Base-by-base conservation (phyloP, 2,797 vertebrate species). In the Sebastes taczanowskii region DNA sequence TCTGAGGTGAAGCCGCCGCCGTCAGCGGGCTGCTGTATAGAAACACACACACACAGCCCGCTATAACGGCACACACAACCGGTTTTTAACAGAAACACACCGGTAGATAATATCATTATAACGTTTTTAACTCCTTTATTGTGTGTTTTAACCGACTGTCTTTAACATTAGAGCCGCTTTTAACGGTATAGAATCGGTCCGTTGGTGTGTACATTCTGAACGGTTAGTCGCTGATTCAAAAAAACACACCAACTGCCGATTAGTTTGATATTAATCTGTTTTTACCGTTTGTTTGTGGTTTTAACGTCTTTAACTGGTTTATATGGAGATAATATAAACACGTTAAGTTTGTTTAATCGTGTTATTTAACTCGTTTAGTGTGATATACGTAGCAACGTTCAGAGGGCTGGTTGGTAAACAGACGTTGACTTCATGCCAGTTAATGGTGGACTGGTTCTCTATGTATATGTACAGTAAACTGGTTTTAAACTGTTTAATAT, bases 1-100 rank as follows among this genome's bases (percentile, higher is more conserved):
- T 89, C 88, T 89, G 90, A 94, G 93, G 93, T 94, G 90, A 93
- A 75, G 85, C 86, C 77, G 63, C 87, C 80, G 84, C 88, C 80
- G 84, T 73, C 83, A 80, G 88, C 85, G 72, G 74, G 74, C 66
- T 68, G 46, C 66, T 70, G 46, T 4, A 18, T 9, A 0, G 64
- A 65, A 71, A 74, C 86, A 35, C 27, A 13, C 61, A 1, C 13
- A 14, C 35, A 38, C 35, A 38, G 13, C 35, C 35, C 6, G 35
- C 35, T 14, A 14, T 38, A 38, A 38, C 35, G 13, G 35, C 86
- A 35, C 23, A 13, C 61, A 1, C 25, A 14, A 42, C 14, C 38
- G 38, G 1, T 16, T 30, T 20, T 46, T 11, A 20, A 20, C 0
- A 5, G 2, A 74, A 35, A 20, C 22, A 4, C 27, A 25, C 20